These are phyloP conservation scores for Polydesmus complanatus DNA, from an alignment of 2,888 invertebrate species.

Conservation along the genomic window DNA sequence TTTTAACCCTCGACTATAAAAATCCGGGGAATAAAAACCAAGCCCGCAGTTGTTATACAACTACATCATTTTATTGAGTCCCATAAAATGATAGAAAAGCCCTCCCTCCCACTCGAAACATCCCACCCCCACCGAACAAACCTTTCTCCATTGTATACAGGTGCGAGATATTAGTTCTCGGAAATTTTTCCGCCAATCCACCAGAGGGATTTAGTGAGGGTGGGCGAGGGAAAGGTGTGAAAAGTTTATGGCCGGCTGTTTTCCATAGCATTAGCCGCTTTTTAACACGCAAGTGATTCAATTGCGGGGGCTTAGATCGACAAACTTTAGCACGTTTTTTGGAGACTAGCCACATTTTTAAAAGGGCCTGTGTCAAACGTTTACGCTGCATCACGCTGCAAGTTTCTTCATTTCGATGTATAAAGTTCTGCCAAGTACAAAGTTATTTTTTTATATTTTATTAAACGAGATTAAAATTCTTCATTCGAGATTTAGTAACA, in stretches of 20 bases:
- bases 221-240: not conserved
- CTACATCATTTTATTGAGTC: not conserved
- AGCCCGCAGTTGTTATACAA: not conserved
- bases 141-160: not conserved
- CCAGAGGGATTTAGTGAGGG: not conserved
- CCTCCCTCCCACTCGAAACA: not conserved
- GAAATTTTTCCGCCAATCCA: not conserved
- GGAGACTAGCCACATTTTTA: not conserved
- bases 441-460: not conserved
- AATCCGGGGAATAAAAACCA: not conserved
- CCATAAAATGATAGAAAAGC: not conserved
- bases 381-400: too few relatives aligned
- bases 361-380: too few relatives aligned
- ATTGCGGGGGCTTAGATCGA: not conserved
- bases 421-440: too few relatives aligned
- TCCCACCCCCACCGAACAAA: not conserved
- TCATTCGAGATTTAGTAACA: too few relatives aligned
- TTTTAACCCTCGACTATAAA: not conserved
- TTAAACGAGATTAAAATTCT: too few relatives aligned
- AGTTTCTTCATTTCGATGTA: too few relatives aligned
- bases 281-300: not conserved
- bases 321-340: not conserved
- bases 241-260: not conserved
- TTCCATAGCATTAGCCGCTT: not conserved
- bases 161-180: not conserved